Base-by-base conservation (phyloP, 1,140 invertebrate species). In the Araneus ventricosus region DNA sequence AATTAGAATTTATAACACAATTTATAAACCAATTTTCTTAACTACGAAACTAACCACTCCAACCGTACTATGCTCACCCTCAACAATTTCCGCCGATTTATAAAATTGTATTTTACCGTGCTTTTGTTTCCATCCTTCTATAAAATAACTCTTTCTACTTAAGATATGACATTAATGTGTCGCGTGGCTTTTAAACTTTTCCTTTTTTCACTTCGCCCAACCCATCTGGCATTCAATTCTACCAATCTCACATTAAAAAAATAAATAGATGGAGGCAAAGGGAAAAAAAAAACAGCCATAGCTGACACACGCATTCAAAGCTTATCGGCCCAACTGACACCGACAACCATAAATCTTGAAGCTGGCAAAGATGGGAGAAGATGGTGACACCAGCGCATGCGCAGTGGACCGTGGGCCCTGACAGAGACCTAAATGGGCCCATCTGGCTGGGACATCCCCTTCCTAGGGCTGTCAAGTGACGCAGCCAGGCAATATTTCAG, bases 401-500 rank as follows among this genome's bases (percentile, higher is more conserved):
- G 30, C 86, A 41, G 20, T 63, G 70, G 70, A 90, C 45, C 88
- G 22, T 41, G 27, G 30, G 34, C 63, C 85, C n/a, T 87, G 61
- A 82, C 89, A 61, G 75, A 37, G 79, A 61, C 75, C 34, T 1
- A 79, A 79, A 89, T 10, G 70, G 27, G 30, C n/a, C 90, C 59
- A 86, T 86, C 82, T 86, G 90, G 37, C 39, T 37, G 59, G 57
- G 34, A 7, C 27, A 45, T 86, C 90, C 79, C 89, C 41, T 45
- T 14, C 14, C 37, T 8, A 34, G 59, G n/a, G 61, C 61, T 84
- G 90, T 92, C 90, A 92, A 86, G 0, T 92, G 90, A 92, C 80
- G 90, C 61, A 92, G 84, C 37, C 24, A 70, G 82, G 80, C 82
- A 67, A 92, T 92, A 92, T 92, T 92, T 92, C 90, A 92, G 90